Base-by-base conservation (phyloP, 2,888 invertebrate genomes). In the Pyrrhosoma nymphula region DNA sequence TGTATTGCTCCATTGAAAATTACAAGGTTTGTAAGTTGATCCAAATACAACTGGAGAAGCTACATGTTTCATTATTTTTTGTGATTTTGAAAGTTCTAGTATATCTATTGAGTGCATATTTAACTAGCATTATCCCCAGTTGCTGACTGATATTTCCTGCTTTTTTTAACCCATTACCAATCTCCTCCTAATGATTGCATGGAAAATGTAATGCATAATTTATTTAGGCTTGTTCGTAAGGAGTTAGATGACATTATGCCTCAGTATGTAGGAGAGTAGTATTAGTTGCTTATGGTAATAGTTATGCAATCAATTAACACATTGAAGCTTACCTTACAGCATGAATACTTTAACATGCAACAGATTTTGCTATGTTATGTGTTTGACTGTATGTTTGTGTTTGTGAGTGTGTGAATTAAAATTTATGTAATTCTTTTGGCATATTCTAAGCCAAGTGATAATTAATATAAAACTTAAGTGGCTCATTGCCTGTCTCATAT, bases 391-490 rank as follows among this genome's bases (percentile, higher is more conserved):
- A 30, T 89, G 69, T 75, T 56, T 63, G 89, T 89, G 89, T 56
- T 69, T 69, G 69, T 95, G 95, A 35, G 69, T 69, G 69, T 82
- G 75, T 69, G 93, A 47, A 35, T 60, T n/a, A 69, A n/a, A 14
- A 8, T 26, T 26, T 69, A 1, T 69, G 23, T n/a, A 1, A 10
- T 26, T 26, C 16, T 16, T 69, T 12, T 26, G 18, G 18, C 18
- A 18, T 23, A 26, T 23, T 18, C 2, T 2, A 26, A 69, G 69
- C 18, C 69, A 26, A 26, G 12, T 69, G 26, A 26, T 69, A 69
- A 26, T 69, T 23, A 69, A 69, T 69, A 26, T 18, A 12, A n/a
- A 18, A 69, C 26, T 69, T 69, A 8, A 30, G 14, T 82, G 82
- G 35, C 35, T 35, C 26, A 16, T 30, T 69, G 12, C 20, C 23